phyloP scores from a whole-genome alignment of 2,888 invertebrate genomes.

The Ophion costatus region DNA sequence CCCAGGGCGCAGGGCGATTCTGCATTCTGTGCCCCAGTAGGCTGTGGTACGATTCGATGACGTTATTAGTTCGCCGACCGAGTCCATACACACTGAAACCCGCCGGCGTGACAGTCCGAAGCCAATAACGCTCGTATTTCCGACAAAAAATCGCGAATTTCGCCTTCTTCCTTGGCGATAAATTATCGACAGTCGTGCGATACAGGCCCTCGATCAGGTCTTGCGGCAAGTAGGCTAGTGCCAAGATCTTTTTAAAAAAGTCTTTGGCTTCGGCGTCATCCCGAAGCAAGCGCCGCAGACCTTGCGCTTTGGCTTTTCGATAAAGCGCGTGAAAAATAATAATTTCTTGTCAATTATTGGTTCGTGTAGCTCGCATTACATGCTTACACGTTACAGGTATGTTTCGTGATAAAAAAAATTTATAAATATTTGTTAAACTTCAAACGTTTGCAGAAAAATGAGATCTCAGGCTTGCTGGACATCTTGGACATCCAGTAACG shows the following conservation, averaged over 20 bases:
- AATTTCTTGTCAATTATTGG: constrained; percentile 2
- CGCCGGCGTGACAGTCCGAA: constrained; percentile 30
- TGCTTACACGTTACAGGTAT: not conserved
- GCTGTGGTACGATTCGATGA: constrained; percentile 40
- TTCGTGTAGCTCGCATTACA: not conserved
- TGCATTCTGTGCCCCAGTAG: constrained; percentile 28
- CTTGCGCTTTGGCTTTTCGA: constrained; percentile 5
- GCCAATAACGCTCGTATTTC: constrained; percentile 31
- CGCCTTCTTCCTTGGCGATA: not conserved
- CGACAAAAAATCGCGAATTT: not conserved
- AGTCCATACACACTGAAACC: constrained; percentile 41
- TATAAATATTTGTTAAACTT: constrained; percentile 8
- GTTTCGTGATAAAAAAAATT: constrained; percentile 10
- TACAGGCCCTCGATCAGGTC: constrained; percentile 15
- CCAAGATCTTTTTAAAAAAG: constrained; percentile 15
- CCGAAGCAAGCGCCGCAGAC: constrained; percentile 4
- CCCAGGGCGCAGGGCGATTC: constrained; percentile 39
- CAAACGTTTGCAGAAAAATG: not conserved
- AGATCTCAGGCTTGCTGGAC: not conserved
- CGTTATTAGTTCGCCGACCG: constrained; percentile 24
- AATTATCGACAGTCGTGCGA: not conserved
- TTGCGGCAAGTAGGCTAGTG: constrained; percentile 30
- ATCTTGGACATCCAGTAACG: not conserved
- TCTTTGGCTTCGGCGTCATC: constrained; percentile 5
- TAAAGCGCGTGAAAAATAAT: constrained; percentile 13